These are phyloP conservation scores for Urocyon cinereoargenteus DNA, from an alignment of 2,797 vertebrate species.

Conservation along the genomic window DNA sequence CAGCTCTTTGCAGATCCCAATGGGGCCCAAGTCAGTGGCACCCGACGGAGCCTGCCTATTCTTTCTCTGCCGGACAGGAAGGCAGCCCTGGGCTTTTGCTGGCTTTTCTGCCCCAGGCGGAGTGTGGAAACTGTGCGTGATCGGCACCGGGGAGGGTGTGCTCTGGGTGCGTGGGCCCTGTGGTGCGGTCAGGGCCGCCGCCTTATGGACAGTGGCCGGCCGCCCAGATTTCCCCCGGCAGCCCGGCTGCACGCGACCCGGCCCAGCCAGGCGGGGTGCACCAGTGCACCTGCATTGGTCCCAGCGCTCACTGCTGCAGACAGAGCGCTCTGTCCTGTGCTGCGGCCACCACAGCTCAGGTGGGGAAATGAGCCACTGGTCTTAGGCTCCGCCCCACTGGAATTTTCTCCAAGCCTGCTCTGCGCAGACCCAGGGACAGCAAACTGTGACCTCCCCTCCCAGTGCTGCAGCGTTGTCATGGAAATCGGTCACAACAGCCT, in stretches of 20 bases:
- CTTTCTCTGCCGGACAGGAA: conserved; percentile 43
- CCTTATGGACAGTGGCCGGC: conserved; percentile 47
- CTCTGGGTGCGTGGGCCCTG: not conserved
- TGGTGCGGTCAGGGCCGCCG: not conserved
- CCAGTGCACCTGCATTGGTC: conserved; percentile 54
- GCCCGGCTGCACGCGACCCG: conserved; percentile 23
- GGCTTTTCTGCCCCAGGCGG: rapidly evolving
- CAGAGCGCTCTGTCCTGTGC: not conserved
- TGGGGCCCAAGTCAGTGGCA: conserved; percentile 4
- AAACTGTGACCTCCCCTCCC: not conserved
- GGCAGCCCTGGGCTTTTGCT: not conserved
- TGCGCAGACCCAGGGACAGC: not conserved
- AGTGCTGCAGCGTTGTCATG: not conserved
- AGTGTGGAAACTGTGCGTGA: not conserved
- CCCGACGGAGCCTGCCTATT: not conserved
- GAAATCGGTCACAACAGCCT: not conserved
- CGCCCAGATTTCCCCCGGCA: conserved; percentile 61
- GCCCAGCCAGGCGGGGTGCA: conserved; percentile 65
- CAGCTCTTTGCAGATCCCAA: conserved; percentile 63
- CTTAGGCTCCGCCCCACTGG: not conserved
- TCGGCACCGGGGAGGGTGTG: not conserved
- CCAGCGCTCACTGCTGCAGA: conserved; percentile 74
- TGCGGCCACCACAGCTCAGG: not conserved
- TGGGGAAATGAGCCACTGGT: not conserved
- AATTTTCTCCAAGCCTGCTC: not conserved